Conservation (phyloP, 2,113 vertebrate genomes). For the Chrysochloris asiatica region DNA sequence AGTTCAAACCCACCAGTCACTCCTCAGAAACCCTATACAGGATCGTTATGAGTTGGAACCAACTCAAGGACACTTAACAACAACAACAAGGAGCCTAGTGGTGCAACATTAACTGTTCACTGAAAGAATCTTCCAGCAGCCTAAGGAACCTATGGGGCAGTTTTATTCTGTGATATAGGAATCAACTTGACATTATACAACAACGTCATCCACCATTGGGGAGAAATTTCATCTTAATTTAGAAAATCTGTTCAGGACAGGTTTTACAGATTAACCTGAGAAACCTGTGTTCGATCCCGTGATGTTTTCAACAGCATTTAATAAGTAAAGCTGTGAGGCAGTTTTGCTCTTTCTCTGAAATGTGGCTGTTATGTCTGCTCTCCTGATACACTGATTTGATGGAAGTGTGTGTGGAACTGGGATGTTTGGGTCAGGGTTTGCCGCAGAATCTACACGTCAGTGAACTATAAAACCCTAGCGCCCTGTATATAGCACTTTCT, state of each 20-base stretch:
- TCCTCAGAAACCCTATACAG: too few relatives aligned
- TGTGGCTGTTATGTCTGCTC: not conserved
- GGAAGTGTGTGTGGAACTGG: not conserved
- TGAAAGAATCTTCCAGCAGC: too few relatives aligned
- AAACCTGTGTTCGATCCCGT: not conserved
- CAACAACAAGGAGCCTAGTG: not conserved
- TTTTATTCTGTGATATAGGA: not conserved
- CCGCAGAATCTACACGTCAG: too few relatives aligned
- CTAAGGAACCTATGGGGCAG: not conserved
- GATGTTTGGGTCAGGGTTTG: not conserved
- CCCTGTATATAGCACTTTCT: too few relatives aligned
- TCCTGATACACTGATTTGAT: not conserved
- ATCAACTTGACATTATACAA: not conserved
- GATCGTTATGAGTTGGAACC: not conserved
- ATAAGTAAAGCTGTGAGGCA: not conserved
- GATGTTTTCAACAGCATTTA: not conserved
- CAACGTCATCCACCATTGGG: not conserved
- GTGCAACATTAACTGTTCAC: not conserved
- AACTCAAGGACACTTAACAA: too few relatives aligned
- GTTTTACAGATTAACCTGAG: not conserved
- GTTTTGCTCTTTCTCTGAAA: not conserved
- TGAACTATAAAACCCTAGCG: too few relatives aligned
- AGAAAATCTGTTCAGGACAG: not conserved
- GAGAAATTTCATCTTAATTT: not conserved
- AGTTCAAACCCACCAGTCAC: too few relatives aligned